Percentiles rank a stretch among this genome's conserved stretches.
Conservation (phyloP, 1,140 invertebrate genomes). For the Mercenaria mercenaria region DNA sequence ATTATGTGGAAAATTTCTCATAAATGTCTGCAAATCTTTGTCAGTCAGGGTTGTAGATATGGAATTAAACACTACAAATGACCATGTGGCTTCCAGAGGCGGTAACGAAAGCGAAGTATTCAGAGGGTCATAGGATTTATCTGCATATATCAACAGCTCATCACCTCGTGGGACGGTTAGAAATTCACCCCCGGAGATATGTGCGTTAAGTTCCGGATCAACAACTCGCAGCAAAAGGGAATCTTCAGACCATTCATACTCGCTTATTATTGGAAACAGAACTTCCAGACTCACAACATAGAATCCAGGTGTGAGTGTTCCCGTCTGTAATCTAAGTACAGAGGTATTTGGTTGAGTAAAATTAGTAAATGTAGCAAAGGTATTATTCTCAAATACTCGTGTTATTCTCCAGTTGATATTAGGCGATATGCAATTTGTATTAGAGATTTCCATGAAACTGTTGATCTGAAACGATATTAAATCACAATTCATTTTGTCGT, state of each 20-base stretch:
- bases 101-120: background rate
- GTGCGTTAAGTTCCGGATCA: conserved; percentile 18
- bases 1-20: background rate
- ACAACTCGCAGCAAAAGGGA: background rate
- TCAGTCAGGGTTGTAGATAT: background rate
- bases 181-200: conserved; percentile 39
- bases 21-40: background rate
- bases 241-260: background rate
- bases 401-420: conserved; percentile 30
- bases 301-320: background rate
- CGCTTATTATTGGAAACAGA: background rate
- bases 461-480: conserved; percentile 38
- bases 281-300: conserved; percentile 39
- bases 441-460: conserved; percentile 27
- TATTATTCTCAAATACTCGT: background rate
- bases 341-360: background rate
- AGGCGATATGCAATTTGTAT: background rate
- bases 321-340: background rate
- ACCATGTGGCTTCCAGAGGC: background rate
- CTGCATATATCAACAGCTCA: background rate
- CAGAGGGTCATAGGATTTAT: conserved; percentile 5
- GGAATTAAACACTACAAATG: background rate
- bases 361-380: background rate
- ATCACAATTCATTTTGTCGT: no score
- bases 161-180: background rate